Evolutionary conservation across 2,888 invertebrate genomes (phyloP), one percentile per base, ranked within the genome.

Genomic region (Bursaphelenchus okinawaensis): DNA sequence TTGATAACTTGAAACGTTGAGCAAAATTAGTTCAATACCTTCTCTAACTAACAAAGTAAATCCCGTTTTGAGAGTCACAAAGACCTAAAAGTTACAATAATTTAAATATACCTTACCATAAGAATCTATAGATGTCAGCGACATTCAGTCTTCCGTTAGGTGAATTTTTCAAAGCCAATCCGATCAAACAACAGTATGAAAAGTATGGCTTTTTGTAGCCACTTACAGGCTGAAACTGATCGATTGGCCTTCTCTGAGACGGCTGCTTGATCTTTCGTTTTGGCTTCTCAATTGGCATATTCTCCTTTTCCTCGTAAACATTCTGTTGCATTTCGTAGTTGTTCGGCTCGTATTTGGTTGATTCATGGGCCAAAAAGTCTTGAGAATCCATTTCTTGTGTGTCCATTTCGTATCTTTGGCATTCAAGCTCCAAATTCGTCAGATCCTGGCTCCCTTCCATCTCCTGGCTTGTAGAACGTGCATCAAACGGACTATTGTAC

Each of bases 111-210:
- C 87, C 90, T 88, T 85, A 91, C 90, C 93, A 95, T 91, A 96
- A 94, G 83, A 96, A 96, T 84, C 91, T 93, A 85, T 96, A 96
- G 77, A 96, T 96, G 86, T 96, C 96, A 12, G 93, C 93, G 31
- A 96, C 96, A 4, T 95, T 95, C 79, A 96, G 85, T 79, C 92
- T 91, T 63, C 95, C 95, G 63, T 90, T 90, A 77, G 90, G 88
- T 69, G 94, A 93, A 84, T 96, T 96, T 85, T 95, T 95, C 70
- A 96, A 86, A 4, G 96, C 94, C 91, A 96, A 90, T 0, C 95
- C 95, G 83, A 96, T 96, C 72, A 96, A 87, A 85, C 95, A 96
- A 66, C 93, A 93, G 84, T 96, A 96, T 16, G 95, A 95, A 85
- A 94, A 96, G 3, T 92, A 91, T 6, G 96, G 96, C 84, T 96